phyloP scores from a whole-genome alignment of 2,113 vertebrate genomes.

The Anhinga anhinga region DNA sequence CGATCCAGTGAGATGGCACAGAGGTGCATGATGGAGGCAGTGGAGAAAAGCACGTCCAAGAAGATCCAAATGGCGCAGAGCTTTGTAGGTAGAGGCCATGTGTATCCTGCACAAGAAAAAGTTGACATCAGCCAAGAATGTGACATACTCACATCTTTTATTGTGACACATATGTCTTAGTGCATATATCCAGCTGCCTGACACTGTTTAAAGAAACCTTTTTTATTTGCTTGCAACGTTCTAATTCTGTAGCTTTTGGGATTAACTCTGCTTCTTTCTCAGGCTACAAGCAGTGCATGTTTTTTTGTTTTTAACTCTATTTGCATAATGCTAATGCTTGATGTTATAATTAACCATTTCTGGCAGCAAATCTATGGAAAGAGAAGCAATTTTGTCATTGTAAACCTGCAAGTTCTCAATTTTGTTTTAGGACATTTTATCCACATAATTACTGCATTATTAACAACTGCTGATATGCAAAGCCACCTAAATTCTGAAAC shows the following conservation, averaged over 20 bases:
- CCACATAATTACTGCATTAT: neutral
- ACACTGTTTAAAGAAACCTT: neutral
- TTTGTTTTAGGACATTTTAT: neutral
- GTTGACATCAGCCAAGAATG: neutral
- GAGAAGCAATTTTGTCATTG: neutral
- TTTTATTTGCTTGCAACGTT: neutral
- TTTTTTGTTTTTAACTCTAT: neutral
- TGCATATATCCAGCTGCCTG: neutral
- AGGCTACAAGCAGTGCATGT: neutral
- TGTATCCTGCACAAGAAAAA: constrained; percentile 78
- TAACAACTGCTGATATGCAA: neutral
- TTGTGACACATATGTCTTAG: neutral
- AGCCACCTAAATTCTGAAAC: neutral
- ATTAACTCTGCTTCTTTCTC: neutral
- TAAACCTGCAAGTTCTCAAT: neutral
- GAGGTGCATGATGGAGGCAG: constrained; percentile 97
- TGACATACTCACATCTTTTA: neutral
- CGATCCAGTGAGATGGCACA: constrained; percentile 97
- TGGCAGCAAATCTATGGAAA: neutral
- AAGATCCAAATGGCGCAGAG: constrained; percentile 95
- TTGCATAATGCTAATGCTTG: neutral
- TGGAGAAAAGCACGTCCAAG: constrained; percentile 95
- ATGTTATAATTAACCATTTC: neutral
- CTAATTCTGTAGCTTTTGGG: neutral
- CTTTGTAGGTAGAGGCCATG: constrained; percentile 88